Evolutionary conservation across 2,113 vertebrate genomes (phyloP), one percentile per base, ranked within the genome.

Genomic region (Centropristis striata): DNA sequence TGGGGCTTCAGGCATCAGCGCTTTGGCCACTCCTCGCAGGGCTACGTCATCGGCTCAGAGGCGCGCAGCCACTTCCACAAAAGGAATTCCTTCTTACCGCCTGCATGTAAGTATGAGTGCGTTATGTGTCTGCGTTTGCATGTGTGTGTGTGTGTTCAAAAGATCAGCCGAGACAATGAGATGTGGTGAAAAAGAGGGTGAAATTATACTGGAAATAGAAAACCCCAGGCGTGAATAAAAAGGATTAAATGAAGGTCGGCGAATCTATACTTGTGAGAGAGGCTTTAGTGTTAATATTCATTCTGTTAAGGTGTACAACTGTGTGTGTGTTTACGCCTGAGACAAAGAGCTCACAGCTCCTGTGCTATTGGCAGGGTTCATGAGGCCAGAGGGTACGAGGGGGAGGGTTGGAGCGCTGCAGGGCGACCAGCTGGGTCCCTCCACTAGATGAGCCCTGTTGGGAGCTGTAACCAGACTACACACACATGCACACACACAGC

Each of bases 1-100:
- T 71, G 70, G 89, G 90, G 88, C 86, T 92, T 90, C 79, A 90
- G 78, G 87, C 87, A 87, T 86, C 87, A 72, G 77, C n/a, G 59
- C 79, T 81, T 51, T 83, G 74, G 88, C 89, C 86, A 84, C 91
- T 78, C 90, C 93, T 81, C 69, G 15, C 1, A 10, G 5, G 37
- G 41, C 84, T 53, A 91, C 91, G 86, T 95, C 93, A 94, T 50
- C n/a, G 16, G 69, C 81, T 84, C 71, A 78, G 75, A 90, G 81
- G 93, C 88, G 66, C 82, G 80, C 90, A 85, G 81, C 87, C 85
- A 95, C 84, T 94, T 92, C 93, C 95, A 96, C 93, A 95, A 95
- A 96, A 97, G 93, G 94, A 96, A 96, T 96, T 96, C 94, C 93
- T 96, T 94, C 89, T 91, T 88, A 78, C 86, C 78, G 90, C 80